Base-by-base conservation (phyloP, 2,888 invertebrate genomes). In the Thyatira batis region DNA sequence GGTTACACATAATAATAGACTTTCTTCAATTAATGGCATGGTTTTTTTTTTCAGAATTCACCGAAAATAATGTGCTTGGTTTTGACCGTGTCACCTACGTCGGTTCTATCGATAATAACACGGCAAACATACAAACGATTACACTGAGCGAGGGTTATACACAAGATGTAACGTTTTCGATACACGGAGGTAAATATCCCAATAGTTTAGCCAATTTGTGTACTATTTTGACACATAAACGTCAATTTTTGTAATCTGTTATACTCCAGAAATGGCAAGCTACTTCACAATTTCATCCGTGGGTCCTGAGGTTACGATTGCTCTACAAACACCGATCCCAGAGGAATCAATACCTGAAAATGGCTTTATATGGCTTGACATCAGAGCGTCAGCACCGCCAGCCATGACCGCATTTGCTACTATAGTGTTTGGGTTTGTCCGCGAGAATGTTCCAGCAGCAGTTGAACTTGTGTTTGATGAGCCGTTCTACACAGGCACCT, bases 181-280 rank as follows among this genome's bases (percentile, higher is more conserved):
- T 81, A 52, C 59, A 60, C 10, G 76, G 76, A 66, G 76, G 78
- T 78, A 60, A 60, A 50, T n/a, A n/a, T n/a, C n/a, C n/a, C n/a
- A n/a, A n/a, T n/a, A n/a, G n/a, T n/a, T n/a, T n/a, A n/a, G n/a
- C n/a, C n/a, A n/a, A n/a, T n/a, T n/a, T n/a, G n/a, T n/a, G n/a
- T n/a, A n/a, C n/a, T n/a, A n/a, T n/a, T n/a, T n/a, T n/a, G n/a
- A n/a, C n/a, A n/a, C n/a, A n/a, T n/a, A n/a, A n/a, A n/a, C n/a
- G n/a, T n/a, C 58, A 11, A 52, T 43, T 23, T 50, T 45, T 43
- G 13, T 13, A 27, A n/a, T 9, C 45, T 45, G 20, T 30, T 21
- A 2, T 13, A 25, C 70, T 73, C 30, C 64, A 77, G 77, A 70
- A 25, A 52, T 75, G 5, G 48, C 57, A n/a, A 43, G 53, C 9